Conservation (phyloP, 1,140 invertebrate species). For the Drosophila erecta region DNA sequence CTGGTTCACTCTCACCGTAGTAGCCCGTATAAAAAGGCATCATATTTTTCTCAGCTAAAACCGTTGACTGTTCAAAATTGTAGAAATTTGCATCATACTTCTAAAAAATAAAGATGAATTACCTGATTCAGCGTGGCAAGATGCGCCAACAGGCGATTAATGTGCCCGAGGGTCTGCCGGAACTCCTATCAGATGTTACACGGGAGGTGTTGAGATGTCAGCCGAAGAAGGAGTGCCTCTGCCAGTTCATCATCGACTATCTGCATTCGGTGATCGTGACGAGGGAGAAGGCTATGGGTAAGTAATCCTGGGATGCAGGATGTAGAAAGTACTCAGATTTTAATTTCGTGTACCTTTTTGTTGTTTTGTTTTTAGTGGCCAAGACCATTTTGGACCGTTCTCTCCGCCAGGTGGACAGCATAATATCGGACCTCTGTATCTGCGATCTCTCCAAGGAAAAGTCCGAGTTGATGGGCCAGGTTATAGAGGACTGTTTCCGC, state of each 20-base stretch:
- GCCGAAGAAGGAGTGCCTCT: constrained; percentile 86
- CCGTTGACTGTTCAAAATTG: constrained; percentile 41
- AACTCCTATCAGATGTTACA: constrained; percentile 89
- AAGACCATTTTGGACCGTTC: constrained; percentile 70
- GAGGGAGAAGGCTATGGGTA: constrained; percentile 86
- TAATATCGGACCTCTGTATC: constrained; percentile 74
- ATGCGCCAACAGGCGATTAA: constrained; percentile 73
- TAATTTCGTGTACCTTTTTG: background rate
- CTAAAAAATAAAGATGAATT: constrained; percentile 54
- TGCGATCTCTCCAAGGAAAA: constrained; percentile 73
- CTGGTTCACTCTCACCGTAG: background rate
- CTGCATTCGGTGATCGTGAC: constrained; percentile 88
- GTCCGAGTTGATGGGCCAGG: constrained; percentile 58
- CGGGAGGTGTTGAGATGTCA: constrained; percentile 88
- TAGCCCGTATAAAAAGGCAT: background rate
- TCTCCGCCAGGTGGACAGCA: constrained; percentile 65
- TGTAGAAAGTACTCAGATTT: background rate
- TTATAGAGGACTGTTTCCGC: constrained; percentile 78
- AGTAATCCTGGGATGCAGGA: background rate
- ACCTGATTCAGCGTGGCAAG: constrained; percentile 75
- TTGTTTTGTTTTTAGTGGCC: too few relatives aligned
- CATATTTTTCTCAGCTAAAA: background rate
- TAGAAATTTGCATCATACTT: constrained; percentile 8
- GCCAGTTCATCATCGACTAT: constrained; percentile 89
- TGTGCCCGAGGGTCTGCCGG: constrained; percentile 88